Base-by-base conservation (phyloP, 2,113 vertebrate genomes). In the Brachyhypopomus occidentalis region DNA sequence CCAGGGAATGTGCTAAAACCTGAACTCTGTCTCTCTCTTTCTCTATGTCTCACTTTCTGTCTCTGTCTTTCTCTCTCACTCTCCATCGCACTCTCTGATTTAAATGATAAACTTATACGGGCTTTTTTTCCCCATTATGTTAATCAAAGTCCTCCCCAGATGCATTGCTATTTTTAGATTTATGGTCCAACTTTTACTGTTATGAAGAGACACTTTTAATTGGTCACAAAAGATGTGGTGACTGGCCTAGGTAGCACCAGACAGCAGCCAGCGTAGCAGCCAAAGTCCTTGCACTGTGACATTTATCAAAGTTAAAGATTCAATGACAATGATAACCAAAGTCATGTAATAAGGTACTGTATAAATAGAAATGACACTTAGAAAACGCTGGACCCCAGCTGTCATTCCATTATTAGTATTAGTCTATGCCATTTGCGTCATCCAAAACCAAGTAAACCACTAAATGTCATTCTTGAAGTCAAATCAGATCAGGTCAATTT, bases 121-220 rank as follows among this genome's bases (percentile, higher is more conserved):
- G 90, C 88, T 90, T 89, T 92, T 92, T 91, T 93, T 91, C 89
- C 89, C 45, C 85, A 93, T 92, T 92, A 93, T 92, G 92, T 92
- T 93, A 92, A 92, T 93, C 90, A 92, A 91, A 93, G 90, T 87
- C 88, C 86, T 91, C 86, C 77, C 91, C 90, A 92, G 91, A 90
- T 91, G 93, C 86, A 91, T 89, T 90, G 87, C 89, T 89, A 91
- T 91, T 92, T 93, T 92, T 91, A 91, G 90, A 87, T 72, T 77
- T 87, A 89, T 87, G 91, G 90, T 89, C 83, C 80, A 86, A 87
- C 90, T 90, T 89, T 84, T 86, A 89, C 82, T 86, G 89, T 90
- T 87, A 88, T 2, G 12, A 89, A 91, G 75, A 75, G 78, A 79
- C 48, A 36, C 9, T 78, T 78, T 88, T 91, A 92, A 92, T 91